phyloP scores from a whole-genome alignment of 2,113 vertebrate genomes.

The Antechinus stuartii region DNA sequence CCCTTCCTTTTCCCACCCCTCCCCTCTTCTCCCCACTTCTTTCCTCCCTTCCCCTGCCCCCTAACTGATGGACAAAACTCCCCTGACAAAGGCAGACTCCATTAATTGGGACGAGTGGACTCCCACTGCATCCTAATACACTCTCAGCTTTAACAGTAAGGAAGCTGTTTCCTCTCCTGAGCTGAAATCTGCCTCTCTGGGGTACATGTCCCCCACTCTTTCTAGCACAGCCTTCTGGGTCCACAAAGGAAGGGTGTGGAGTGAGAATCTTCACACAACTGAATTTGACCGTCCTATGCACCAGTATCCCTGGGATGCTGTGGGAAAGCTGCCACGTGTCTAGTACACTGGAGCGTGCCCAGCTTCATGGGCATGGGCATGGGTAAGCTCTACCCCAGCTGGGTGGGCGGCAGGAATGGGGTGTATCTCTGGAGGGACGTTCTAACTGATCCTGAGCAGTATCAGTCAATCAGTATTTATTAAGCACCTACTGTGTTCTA shows the following conservation, averaged over 20 bases:
- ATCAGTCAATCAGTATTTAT: not conserved
- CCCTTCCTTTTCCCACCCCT: not conserved
- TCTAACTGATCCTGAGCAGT: rapidly evolving
- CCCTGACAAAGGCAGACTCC: not conserved
- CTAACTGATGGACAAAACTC: too few species aligned
- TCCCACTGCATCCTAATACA: not conserved
- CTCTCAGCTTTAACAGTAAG: not conserved
- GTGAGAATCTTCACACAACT: not conserved
- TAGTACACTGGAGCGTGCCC: not conserved
- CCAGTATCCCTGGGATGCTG: not conserved
- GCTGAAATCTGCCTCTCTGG: too few species aligned
- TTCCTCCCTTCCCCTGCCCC: not conserved
- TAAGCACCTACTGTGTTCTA: not conserved
- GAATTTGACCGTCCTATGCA: not conserved
- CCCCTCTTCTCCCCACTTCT: too few species aligned
- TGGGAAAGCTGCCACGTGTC: not conserved
- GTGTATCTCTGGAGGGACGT: not conserved
- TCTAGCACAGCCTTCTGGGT: not conserved
- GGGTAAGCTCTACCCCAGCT: not conserved
- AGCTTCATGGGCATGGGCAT: not conserved
- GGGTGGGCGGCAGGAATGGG: too few species aligned
- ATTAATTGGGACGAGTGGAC: not conserved
- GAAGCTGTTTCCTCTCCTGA: too few species aligned
- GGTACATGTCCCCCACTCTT: too few species aligned
- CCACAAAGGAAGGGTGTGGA: too few species aligned